Evolutionary conservation across 2,797 vertebrate genomes (phyloP).

Genomic region (Lagocephalus sceleratus): DNA sequence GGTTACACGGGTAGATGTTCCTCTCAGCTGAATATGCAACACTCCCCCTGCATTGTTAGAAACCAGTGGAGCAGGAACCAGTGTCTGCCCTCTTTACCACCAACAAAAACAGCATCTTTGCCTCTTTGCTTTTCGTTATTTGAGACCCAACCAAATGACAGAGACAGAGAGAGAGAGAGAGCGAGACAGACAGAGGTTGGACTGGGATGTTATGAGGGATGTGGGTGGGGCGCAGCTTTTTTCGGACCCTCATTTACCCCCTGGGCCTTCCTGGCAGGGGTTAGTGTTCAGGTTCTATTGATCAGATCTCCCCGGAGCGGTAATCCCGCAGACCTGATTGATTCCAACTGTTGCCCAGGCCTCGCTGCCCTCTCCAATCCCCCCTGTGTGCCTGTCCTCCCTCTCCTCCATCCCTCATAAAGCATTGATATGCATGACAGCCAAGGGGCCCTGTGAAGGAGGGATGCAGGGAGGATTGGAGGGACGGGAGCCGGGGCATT

Average conservation of each 20-base stretch:
- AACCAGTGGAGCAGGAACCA: slow-evolving; percentile 73
- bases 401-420: slow-evolving; percentile 62
- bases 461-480: slow-evolving; percentile 59
- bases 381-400: slow-evolving; percentile 38
- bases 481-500: slow-evolving; percentile 53
- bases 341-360: slow-evolving; percentile 78
- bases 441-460: slow-evolving; percentile 49
- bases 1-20: slow-evolving; percentile 64
- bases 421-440: slow-evolving; percentile 79
- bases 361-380: slow-evolving; percentile 72
- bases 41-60: slow-evolving; percentile 69
- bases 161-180: slow-evolving; percentile 36
- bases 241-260: slow-evolving; percentile 81
- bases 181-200: slow-evolving; percentile 15
- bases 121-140: slow-evolving; percentile 64
- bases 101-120: slow-evolving; percentile 58
- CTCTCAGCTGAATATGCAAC: slow-evolving; percentile 69
- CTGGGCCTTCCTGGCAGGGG: slow-evolving; percentile 74
- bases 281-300: slow-evolving; percentile 83
- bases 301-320: slow-evolving; percentile 82
- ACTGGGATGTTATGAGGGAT: slow-evolving; percentile 43
- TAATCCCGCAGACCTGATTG: slow-evolving; percentile 83
- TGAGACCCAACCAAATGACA: slow-evolving; percentile 39
- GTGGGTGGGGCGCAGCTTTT: slow-evolving; percentile 54
- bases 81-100: slow-evolving; percentile 59